These are phyloP conservation scores for Limnodromus scolopaceus DNA, from an alignment of 2,797 vertebrate genomes.

Conservation along the genomic window DNA sequence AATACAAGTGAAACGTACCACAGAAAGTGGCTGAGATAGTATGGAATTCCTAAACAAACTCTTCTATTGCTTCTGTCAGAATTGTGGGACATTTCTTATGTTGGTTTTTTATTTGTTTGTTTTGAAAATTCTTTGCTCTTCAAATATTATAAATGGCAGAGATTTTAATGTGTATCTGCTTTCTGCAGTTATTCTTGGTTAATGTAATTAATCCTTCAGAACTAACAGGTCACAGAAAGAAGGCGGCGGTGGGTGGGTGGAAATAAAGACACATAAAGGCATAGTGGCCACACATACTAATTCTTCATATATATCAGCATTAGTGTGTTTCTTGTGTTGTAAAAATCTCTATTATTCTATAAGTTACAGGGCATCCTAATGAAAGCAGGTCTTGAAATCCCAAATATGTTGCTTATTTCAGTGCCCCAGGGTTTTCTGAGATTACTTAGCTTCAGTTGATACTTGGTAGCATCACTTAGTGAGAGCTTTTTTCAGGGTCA, in stretches of 20 bases:
- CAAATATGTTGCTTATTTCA: background rate
- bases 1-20: background rate
- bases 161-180: background rate
- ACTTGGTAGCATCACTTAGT: background rate
- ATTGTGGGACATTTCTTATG: background rate
- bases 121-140: background rate
- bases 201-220: background rate
- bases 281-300: background rate
- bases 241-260: background rate
- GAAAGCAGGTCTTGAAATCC: background rate
- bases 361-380: background rate
- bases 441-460: background rate
- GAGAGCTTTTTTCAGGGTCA: slow-evolving; percentile 40
- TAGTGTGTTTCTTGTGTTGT: background rate
- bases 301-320: background rate
- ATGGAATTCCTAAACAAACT: background rate
- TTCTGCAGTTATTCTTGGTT: background rate
- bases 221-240: fast-evolving
- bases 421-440: background rate
- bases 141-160: background rate
- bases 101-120: background rate
- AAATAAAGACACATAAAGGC: background rate
- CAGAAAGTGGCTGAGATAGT: background rate
- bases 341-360: background rate
- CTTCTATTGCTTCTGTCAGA: background rate